Base-by-base conservation (phyloP, 1,140 invertebrate species). In the Drosophila orena region DNA sequence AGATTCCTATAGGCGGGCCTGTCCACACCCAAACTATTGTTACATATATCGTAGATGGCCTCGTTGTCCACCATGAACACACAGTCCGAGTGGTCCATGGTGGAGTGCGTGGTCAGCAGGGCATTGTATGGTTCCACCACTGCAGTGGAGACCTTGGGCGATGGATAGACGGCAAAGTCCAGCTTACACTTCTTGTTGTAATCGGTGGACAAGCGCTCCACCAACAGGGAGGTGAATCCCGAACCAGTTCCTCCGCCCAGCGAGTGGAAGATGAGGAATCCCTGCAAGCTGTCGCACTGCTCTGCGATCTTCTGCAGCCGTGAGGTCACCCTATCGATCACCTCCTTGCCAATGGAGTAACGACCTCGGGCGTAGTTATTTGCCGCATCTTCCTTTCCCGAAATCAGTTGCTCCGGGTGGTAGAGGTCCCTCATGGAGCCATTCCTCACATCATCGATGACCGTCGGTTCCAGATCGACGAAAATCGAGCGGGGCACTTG, bases 51-150 rank as follows among this genome's bases (percentile, higher is more conserved):
- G 89, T 96, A 97, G 60, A 98, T 97, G 50, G 96, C 97, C 86
- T 97, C 96, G 88, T 97, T 96, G 93, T 97, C 96, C 14, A 97
- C 95, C 94, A 97, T 96, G 79, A 97, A 97, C 5, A 96, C 95
- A 83, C 96, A 97, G 92, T 96, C 96, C 4, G 95, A 96, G 79
- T 96, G 95, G 64, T 96, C 95, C 62, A 97, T 93, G 20, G 96
- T 96, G 4, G 95, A 95, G 83, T 97, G 96, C 0, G 96, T 96
- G 17, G 96, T 96, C 22, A 97, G 92, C 62, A 97, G 94, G 2
- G 96, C 95, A 91, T 97, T 98, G 93, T 98, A 98, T 0, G 97
- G 97, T 83, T 98, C 97, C 14, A 98, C 97, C 8, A 97, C 96
- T 2, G 97, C 96, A 2, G 96, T 96, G 5, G 96, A 95, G 5